These are phyloP conservation scores for Cherax destructor DNA, from an alignment of 1,140 invertebrate genomes.

Conservation along the genomic window DNA sequence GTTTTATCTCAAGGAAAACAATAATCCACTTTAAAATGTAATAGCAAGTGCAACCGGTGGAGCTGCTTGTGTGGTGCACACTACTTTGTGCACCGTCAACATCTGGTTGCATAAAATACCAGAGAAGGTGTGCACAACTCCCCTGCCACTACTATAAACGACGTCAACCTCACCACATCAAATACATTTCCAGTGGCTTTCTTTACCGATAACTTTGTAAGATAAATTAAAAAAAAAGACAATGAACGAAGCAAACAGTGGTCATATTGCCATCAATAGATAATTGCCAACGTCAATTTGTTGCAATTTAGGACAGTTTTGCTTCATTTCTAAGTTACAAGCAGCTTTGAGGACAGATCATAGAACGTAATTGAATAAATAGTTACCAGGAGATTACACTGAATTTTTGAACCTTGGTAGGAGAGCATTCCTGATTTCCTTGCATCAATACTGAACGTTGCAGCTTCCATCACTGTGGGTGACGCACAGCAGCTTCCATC, in stretches of 20 bases:
- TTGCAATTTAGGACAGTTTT: slow-evolving; percentile 26
- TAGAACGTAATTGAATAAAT: not conserved
- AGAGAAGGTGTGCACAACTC: no score
- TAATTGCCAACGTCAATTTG: slow-evolving; percentile 21
- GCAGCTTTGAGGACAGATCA: not conserved
- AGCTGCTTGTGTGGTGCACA: no score
- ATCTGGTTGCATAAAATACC: no score
- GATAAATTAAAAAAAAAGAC: slow-evolving; percentile 12
- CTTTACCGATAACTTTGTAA: not conserved
- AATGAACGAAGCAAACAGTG: slow-evolving; percentile 5
- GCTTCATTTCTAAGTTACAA: slow-evolving; percentile 1
- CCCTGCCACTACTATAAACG: no score
- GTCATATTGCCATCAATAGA: slow-evolving; percentile 21
- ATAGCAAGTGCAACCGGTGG: no score
- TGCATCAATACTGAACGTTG: no score
- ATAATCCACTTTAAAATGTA: no score
- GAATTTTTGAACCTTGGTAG: not conserved
- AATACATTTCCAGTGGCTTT: not conserved
- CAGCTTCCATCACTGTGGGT: no score
- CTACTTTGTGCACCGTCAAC: no score
- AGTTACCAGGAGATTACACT: slow-evolving; percentile 5
- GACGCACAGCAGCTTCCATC: no score
- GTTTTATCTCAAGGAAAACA: no score
- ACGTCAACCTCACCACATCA: no score
- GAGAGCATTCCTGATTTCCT: not conserved